Percentiles rank a stretch among this genome's conserved stretches.
Evolutionary conservation across 2,797 vertebrate species (phyloP).

Genomic region (Enteromius thamalakanensis): DNA sequence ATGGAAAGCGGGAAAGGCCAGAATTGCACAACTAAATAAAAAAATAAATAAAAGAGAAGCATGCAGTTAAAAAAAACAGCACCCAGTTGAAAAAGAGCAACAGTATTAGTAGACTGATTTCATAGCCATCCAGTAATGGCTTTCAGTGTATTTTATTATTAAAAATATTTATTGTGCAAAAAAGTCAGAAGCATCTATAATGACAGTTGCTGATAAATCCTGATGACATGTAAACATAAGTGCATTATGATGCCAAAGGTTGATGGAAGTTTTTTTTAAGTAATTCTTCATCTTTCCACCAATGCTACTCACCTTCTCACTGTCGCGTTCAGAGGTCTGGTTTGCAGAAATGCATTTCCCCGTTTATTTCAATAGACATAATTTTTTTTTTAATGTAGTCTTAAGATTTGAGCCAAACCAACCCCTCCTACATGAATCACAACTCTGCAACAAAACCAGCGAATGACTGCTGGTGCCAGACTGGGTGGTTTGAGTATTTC

Average conservation of each 20-base stretch:
- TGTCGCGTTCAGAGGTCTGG: not conserved
- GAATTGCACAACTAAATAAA: constrained; percentile 9
- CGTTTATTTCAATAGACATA: not conserved
- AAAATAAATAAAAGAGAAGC: not conserved
- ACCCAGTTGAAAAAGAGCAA: not conserved
- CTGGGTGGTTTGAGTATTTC: not conserved
- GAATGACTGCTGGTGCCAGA: not conserved
- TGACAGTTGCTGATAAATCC: too few species aligned
- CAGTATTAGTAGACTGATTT: not conserved
- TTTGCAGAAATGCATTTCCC: not conserved
- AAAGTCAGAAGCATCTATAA: too few species aligned
- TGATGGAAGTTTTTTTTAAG: too few species aligned
- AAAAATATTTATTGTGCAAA: too few species aligned
- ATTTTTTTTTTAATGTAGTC: too few species aligned
- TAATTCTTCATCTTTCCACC: too few species aligned
- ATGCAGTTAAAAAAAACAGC: not conserved
- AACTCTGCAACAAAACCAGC: not conserved
- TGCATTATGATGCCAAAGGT: not conserved
- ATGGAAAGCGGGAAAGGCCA: not conserved
- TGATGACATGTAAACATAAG: not conserved
- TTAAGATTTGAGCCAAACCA: not conserved
- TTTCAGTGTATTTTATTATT: not conserved
- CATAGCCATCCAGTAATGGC: not conserved
- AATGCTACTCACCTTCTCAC: not conserved
- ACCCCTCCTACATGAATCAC: not conserved